Percentiles rank a stretch among this genome's conserved stretches.
phyloP scores from a whole-genome alignment of 2,888 invertebrate genomes.

The Apodemia zela region DNA sequence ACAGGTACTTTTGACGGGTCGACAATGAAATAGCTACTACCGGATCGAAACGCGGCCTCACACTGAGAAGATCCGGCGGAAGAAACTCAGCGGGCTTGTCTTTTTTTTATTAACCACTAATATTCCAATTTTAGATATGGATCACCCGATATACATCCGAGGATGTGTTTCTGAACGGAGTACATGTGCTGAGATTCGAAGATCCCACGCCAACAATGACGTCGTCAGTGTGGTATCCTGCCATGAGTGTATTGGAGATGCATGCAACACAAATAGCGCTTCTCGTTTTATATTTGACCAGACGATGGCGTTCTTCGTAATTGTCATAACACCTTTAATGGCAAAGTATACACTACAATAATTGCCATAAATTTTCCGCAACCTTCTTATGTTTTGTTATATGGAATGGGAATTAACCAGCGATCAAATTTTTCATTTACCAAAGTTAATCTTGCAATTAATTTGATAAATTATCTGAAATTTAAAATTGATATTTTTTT shows the following conservation, averaged over 20 bases:
- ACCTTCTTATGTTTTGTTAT: not conserved
- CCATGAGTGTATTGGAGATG: slow-evolving; percentile 54
- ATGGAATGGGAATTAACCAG: too few relatives aligned
- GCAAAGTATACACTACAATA: slow-evolving; percentile 50
- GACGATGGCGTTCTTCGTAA: slow-evolving; percentile 42
- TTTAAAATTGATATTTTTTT: too few relatives aligned
- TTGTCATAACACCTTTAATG: slow-evolving; percentile 50
- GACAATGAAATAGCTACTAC: too few relatives aligned
- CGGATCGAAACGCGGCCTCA: too few relatives aligned
- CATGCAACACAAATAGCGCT: slow-evolving; percentile 49
- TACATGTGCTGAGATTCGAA: slow-evolving; percentile 51
- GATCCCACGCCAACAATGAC: slow-evolving; percentile 39
- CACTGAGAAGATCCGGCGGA: too few relatives aligned
- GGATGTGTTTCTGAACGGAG: slow-evolving; percentile 61
- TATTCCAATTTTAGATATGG: slow-evolving; percentile 45
- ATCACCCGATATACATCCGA: slow-evolving; percentile 49
- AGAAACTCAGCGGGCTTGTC: too few relatives aligned
- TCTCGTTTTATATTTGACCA: slow-evolving; percentile 43
- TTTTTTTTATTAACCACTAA: not conserved
- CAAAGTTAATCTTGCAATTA: too few relatives aligned
- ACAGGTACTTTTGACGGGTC: too few relatives aligned
- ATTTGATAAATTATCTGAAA: too few relatives aligned
- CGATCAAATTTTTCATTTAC: too few relatives aligned
- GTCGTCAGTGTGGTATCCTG: slow-evolving; percentile 48
- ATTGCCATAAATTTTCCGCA: slow-evolving; percentile 3